Conservation (phyloP, 2,113 vertebrate genomes). For the Microtus oregoni region DNA sequence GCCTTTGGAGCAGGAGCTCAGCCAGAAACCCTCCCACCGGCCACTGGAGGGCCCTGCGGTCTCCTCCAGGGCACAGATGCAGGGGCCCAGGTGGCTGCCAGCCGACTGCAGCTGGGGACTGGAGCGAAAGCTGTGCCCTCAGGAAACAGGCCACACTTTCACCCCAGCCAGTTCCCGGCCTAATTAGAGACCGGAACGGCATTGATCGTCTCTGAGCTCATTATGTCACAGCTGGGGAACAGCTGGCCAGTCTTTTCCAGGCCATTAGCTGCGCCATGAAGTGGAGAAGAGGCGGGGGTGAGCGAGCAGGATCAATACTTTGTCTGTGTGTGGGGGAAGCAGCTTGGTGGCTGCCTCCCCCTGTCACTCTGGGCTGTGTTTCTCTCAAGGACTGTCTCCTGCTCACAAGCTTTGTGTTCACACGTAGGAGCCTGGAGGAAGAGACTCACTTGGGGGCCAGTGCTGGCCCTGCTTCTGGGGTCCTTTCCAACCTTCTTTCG, state of each 20-base stretch:
- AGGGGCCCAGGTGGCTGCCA: slow-evolving; percentile 74
- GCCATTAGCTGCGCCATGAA: slow-evolving; percentile 81
- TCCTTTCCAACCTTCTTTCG: not conserved
- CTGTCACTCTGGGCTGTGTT: not conserved
- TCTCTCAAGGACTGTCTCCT: not conserved
- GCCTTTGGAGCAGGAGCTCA: not conserved
- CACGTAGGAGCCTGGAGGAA: not conserved
- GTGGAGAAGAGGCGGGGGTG: slow-evolving; percentile 75
- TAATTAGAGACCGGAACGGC: slow-evolving; percentile 80
- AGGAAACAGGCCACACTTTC: slow-evolving; percentile 75
- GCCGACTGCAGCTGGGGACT: slow-evolving; percentile 73
- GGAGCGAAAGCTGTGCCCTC: slow-evolving; percentile 61
- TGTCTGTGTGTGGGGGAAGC: slow-evolving; percentile 71
- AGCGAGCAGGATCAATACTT: slow-evolving; percentile 72
- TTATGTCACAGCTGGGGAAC: slow-evolving; percentile 83
- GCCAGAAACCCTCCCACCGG: slow-evolving; percentile 28
- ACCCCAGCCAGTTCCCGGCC: slow-evolving; percentile 75
- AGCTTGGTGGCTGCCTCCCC: slow-evolving; percentile 51
- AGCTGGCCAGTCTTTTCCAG: slow-evolving; percentile 83
- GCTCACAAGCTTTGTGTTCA: not conserved
- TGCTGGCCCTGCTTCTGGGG: not conserved
- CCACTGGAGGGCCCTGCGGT: not conserved
- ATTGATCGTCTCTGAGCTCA: slow-evolving; percentile 81
- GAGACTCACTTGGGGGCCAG: not conserved
- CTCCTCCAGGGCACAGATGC: slow-evolving; percentile 59